Evolutionary conservation across 2,888 invertebrate genomes (phyloP).

Genomic region (Tiliacea citrago): DNA sequence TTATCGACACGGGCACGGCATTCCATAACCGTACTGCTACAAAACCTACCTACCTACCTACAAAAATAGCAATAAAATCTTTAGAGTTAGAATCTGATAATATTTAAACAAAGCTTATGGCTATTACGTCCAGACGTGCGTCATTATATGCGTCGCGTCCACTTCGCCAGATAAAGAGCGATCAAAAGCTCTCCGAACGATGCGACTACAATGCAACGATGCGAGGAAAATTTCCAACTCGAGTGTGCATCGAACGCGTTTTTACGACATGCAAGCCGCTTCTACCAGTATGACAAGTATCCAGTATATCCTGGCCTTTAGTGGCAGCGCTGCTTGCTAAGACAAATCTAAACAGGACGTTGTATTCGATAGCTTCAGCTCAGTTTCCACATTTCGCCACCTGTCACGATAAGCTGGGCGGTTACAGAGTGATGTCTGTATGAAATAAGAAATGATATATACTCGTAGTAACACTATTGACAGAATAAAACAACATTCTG

Average conservation of each 20-base stretch:
- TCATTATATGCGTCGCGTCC: constrained; percentile 32
- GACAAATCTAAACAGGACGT: background rate
- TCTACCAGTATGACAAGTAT: constrained; percentile 4
- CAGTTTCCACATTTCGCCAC: background rate
- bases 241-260: constrained; percentile 33
- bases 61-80: background rate
- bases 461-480: background rate
- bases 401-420: constrained; percentile 13
- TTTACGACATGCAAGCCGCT: constrained; percentile 37
- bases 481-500: background rate
- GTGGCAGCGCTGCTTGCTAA: background rate
- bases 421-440: background rate
- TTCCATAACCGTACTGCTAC: no score
- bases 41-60: no score
- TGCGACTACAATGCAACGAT: constrained; percentile 31
- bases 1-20: no score
- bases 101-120: constrained; percentile 11
- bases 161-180: constrained; percentile 17
- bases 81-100: background rate
- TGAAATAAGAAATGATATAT: background rate
- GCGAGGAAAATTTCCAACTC: constrained; percentile 61
- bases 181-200: constrained; percentile 42
- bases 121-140: constrained; percentile 1
- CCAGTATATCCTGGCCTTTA: constrained; percentile 38
- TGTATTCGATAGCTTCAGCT: background rate